Conservation (phyloP, 2,113 vertebrate species). For the Rhizomys pruinosus region DNA sequence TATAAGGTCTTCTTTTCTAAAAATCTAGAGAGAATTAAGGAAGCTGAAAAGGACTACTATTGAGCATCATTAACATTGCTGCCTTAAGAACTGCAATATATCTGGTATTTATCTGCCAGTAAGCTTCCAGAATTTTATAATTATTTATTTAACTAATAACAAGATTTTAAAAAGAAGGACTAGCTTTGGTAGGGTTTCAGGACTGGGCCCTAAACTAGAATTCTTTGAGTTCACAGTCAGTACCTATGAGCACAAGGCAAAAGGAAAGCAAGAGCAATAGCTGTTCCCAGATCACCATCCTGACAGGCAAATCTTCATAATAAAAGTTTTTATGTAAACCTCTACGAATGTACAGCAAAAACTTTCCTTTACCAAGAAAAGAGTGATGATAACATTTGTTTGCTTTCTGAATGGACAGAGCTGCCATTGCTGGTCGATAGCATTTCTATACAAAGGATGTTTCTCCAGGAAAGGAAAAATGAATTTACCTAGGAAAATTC, state of each 20-base stretch:
- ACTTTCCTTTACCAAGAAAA: not conserved
- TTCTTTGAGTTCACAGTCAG: not conserved
- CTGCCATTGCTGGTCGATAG: not conserved
- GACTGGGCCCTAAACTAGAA: not conserved
- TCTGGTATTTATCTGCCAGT: not conserved
- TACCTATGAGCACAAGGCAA: not conserved
- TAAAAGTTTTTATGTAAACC: constrained; percentile 59
- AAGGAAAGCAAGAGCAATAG: not conserved
- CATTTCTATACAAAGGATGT: constrained; percentile 21
- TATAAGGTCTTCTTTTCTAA: not conserved
- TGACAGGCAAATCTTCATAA: not conserved
- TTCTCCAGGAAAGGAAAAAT: constrained; percentile 58
- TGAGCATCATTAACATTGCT: not conserved
- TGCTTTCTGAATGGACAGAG: not conserved
- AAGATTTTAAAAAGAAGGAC: not conserved
- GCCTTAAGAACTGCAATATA: not conserved
- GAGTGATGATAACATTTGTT: not conserved
- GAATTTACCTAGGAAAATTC: constrained; percentile 91
- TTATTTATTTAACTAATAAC: constrained; percentile 55
- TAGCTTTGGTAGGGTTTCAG: constrained; percentile 6
- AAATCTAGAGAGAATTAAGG: not conserved
- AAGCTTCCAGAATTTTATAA: constrained; percentile 38
- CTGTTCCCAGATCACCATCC: not conserved
- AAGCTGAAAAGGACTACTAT: not conserved
- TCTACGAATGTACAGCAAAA: not conserved